Conservation (phyloP, 2,888 invertebrate species). For the Phortica okadai region DNA sequence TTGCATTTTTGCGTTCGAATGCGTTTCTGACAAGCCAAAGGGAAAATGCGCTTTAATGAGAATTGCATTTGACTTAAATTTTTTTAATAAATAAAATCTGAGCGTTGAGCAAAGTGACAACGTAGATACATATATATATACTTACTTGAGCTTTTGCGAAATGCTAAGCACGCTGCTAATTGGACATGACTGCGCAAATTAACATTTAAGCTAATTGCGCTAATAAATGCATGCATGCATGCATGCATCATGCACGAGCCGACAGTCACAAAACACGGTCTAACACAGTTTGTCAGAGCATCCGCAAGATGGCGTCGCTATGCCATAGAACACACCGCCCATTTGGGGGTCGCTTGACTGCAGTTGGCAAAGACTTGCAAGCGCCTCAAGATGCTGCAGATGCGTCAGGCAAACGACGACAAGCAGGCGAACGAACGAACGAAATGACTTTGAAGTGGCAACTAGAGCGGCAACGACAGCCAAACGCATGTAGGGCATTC, state of each 20-base stretch:
- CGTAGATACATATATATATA: too few relatives aligned
- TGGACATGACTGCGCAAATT: slow-evolving; percentile 30
- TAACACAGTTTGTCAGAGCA: background rate
- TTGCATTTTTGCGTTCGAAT: background rate
- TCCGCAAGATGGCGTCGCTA: background rate
- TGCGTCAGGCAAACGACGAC: slow-evolving; percentile 40
- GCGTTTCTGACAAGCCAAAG: background rate
- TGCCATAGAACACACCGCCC: background rate
- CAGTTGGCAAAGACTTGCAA: slow-evolving; percentile 27
- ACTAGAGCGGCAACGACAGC: slow-evolving; percentile 57
- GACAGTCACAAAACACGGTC: background rate
- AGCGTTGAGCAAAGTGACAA: background rate
- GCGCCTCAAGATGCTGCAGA: slow-evolving; percentile 53
- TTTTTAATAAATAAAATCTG: background rate
- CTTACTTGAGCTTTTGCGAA: background rate
- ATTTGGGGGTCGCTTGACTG: slow-evolving; percentile 8
- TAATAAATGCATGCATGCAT: slow-evolving; percentile 18
- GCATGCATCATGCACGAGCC: background rate
- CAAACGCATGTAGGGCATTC: slow-evolving; percentile 47
- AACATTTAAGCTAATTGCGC: slow-evolving; percentile 28
- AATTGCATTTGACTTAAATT: background rate
- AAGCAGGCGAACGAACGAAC: slow-evolving; percentile 41
- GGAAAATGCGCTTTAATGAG: background rate
- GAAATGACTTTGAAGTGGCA: slow-evolving; percentile 68
- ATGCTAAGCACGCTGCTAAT: slow-evolving; percentile 13